Conservation (phyloP, 2,888 invertebrate genomes). For the Aporophyla nigra region DNA sequence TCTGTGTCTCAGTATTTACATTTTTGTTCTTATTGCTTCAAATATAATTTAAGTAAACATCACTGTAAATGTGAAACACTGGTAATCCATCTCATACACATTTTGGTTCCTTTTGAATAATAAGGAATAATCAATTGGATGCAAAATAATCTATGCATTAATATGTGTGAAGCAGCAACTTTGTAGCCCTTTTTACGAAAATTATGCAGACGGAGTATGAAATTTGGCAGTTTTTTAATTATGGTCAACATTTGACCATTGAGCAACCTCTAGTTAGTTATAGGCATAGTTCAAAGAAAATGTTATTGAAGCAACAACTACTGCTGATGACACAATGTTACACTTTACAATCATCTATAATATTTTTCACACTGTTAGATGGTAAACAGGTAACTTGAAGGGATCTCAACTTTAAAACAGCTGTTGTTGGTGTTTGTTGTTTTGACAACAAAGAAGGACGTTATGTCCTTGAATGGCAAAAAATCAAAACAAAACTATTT, state of each 20-base stretch:
- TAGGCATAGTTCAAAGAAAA: conserved; percentile 28
- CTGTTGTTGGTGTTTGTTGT: neutral
- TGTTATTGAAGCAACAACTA: conserved; percentile 18
- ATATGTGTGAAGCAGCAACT: too few species aligned
- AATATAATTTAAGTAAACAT: conserved; percentile 1
- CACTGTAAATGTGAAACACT: neutral
- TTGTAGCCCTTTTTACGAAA: too few species aligned
- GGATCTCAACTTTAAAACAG: neutral
- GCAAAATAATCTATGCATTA: neutral
- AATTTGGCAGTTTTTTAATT: too few species aligned
- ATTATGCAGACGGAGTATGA: too few species aligned
- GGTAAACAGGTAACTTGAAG: neutral
- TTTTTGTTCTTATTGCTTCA: neutral
- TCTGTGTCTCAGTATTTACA: too few species aligned
- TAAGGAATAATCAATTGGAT: conserved; percentile 8
- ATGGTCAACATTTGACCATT: too few species aligned
- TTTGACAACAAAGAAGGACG: neutral
- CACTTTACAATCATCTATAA: neutral
- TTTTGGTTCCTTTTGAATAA: neutral
- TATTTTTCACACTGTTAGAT: neutral
- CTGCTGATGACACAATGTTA: conserved; percentile 26
- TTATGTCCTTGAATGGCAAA: neutral
- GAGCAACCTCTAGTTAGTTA: neutral
- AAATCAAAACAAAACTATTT: neutral
- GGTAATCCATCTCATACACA: neutral